Evolutionary conservation across 2,113 vertebrate genomes (phyloP).

Genomic region (Microcebus lehilahytsara): DNA sequence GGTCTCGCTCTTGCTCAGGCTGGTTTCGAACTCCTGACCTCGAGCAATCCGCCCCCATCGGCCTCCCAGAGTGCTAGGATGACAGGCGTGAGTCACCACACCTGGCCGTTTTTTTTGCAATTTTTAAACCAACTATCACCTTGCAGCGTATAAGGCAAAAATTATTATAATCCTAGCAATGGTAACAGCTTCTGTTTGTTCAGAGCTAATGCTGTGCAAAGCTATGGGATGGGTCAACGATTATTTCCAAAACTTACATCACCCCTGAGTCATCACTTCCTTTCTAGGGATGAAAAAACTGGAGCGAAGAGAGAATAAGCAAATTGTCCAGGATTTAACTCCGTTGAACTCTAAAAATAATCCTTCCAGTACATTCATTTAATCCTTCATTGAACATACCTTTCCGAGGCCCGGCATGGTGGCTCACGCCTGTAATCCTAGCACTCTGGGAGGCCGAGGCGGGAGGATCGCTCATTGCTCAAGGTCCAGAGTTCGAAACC

Average conservation of each 20-base stretch:
- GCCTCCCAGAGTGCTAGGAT: too few relatives aligned
- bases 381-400: neutral
- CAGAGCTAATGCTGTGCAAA: neutral
- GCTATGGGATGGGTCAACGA: neutral
- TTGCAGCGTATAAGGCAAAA: neutral
- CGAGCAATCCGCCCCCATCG: too few relatives aligned
- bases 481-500: too few relatives aligned
- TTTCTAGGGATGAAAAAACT: neutral
- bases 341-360: constrained; percentile 17
- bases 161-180: neutral
- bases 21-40: too few relatives aligned
- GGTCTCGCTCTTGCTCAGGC: too few relatives aligned
- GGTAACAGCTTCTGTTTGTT: neutral
- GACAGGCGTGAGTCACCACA: too few relatives aligned
- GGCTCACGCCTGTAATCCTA: too few relatives aligned
- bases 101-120: neutral
- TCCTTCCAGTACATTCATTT: neutral
- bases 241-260: neutral
- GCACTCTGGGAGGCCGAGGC: too few relatives aligned
- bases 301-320: neutral
- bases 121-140: neutral
- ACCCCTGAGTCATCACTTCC: neutral
- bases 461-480: too few relatives aligned
- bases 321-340: neutral
- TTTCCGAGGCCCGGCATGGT: neutral